Percentiles rank a stretch among this genome's conserved stretches.
These are phyloP conservation scores for Apogon talboti DNA, from an alignment of 2,797 vertebrate genomes.

Conservation along the genomic window DNA sequence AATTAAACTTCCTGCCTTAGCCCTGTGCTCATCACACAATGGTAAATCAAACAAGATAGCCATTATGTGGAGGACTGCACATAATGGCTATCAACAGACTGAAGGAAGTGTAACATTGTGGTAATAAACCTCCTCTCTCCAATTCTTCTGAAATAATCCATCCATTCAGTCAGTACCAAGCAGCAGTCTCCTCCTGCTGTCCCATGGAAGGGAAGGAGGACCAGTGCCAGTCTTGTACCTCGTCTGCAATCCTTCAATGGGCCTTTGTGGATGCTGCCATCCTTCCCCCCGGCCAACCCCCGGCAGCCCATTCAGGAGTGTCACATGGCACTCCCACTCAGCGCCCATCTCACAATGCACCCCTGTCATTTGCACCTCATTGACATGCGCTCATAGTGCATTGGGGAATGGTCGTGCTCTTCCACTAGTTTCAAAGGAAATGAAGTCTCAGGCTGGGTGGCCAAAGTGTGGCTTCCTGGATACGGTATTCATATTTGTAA, in stretches of 20 bases:
- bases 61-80: slow-evolving; percentile 40
- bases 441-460: slow-evolving; percentile 71
- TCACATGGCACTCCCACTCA: slow-evolving; percentile 81
- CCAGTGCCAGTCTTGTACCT: slow-evolving; percentile 80
- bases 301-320: slow-evolving; percentile 78
- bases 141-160: slow-evolving; percentile 73
- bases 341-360: slow-evolving; percentile 77
- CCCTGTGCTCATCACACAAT: slow-evolving; percentile 23
- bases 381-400: slow-evolving; percentile 82
- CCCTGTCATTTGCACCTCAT: slow-evolving; percentile 84
- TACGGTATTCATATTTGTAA: slow-evolving; percentile 73
- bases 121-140: slow-evolving; percentile 76
- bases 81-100: slow-evolving; percentile 61
- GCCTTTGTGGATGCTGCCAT: slow-evolving; percentile 80
- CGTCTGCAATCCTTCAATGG: slow-evolving; percentile 78
- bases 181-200: slow-evolving; percentile 75
- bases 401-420: slow-evolving; percentile 64
- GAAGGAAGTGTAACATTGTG: slow-evolving; percentile 70
- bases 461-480: slow-evolving; percentile 82
- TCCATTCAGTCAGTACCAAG: slow-evolving; percentile 79
- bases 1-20: slow-evolving; percentile 23
- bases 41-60: slow-evolving; percentile 48
- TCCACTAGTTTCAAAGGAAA: slow-evolving; percentile 75
- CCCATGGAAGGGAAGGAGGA: slow-evolving; percentile 73
- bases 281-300: slow-evolving; percentile 72